These are phyloP conservation scores for Temnothorax rugatulus DNA, from an alignment of 2,888 invertebrate species.

Conservation along the genomic window DNA sequence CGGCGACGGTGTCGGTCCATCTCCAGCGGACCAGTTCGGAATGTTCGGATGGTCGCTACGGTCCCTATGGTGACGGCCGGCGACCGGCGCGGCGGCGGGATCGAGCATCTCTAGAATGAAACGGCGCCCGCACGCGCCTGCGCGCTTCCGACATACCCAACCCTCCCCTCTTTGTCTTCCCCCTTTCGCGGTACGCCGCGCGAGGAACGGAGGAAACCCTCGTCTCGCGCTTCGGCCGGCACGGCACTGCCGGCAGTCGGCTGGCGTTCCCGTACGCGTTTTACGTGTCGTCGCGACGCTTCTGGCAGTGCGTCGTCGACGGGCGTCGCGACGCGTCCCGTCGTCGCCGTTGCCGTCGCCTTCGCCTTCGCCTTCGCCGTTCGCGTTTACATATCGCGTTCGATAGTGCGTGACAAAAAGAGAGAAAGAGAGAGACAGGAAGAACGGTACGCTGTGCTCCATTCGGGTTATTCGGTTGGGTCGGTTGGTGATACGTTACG, in stretches of 20 bases:
- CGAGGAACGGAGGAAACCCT: background rate
- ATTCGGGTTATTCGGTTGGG: conserved; percentile 13
- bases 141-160: conserved; percentile 54
- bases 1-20: conserved; percentile 15
- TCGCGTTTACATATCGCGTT: conserved; percentile 10
- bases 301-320: conserved; percentile 82
- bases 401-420: conserved; percentile 32
- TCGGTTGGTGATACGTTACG: background rate
- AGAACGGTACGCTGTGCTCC: background rate
- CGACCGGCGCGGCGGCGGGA: conserved; percentile 40
- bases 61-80: conserved; percentile 40
- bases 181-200: conserved; percentile 34
- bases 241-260: conserved; percentile 65
- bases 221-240: conserved; percentile 48
- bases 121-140: conserved; percentile 72
- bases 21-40: conserved; percentile 57
- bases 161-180: conserved; percentile 30
- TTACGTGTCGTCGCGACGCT: conserved; percentile 78
- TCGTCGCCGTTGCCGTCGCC: background rate
- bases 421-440: background rate
- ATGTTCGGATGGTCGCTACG: conserved; percentile 37
- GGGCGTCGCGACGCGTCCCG: conserved; percentile 75
- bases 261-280: conserved; percentile 67
- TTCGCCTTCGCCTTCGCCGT: background rate
- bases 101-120: conserved; percentile 77